A percentile compares a stretch with the other conserved stretches of the same genome.
Evolutionary conservation across 2,113 vertebrate genomes (phyloP).

Genomic region (Mus pahari): DNA sequence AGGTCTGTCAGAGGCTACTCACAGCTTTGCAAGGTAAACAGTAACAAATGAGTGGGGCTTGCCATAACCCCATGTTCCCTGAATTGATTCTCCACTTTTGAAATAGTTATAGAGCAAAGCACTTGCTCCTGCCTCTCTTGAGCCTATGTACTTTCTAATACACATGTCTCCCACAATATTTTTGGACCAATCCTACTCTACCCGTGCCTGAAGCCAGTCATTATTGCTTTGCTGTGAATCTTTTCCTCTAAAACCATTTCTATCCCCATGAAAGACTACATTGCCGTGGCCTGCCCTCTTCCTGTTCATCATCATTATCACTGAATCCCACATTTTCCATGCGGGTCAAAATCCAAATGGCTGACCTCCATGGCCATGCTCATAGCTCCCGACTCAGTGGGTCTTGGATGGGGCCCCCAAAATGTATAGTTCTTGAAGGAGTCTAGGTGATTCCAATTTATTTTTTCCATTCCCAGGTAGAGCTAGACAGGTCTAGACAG

Average conservation of each 20-base stretch:
- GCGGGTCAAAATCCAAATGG: not conserved
- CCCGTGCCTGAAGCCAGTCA: accelerated
- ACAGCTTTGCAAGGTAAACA: not conserved
- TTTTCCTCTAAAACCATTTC: not conserved
- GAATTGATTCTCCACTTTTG: not conserved
- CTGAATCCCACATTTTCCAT: not conserved
- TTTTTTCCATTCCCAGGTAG: not conserved
- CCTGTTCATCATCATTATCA: not conserved
- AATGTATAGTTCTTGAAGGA: not conserved
- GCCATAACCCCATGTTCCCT: not conserved
- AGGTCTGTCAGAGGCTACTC: not conserved
- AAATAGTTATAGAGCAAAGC: not conserved
- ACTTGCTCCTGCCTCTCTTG: not conserved
- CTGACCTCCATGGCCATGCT: accelerated
- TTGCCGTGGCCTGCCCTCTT: not conserved
- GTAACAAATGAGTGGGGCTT: not conserved
- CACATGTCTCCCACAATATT: not conserved
- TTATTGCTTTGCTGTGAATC: not conserved
- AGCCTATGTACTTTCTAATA: not conserved
- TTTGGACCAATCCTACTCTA: accelerated
- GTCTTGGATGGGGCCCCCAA: not conserved
- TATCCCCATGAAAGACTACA: not conserved
- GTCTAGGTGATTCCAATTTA: too few species aligned
- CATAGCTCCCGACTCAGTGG: not conserved
- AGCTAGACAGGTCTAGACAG: too few species aligned